Conservation (phyloP, 2,797 vertebrate species). For the Nyctalus aviator region DNA sequence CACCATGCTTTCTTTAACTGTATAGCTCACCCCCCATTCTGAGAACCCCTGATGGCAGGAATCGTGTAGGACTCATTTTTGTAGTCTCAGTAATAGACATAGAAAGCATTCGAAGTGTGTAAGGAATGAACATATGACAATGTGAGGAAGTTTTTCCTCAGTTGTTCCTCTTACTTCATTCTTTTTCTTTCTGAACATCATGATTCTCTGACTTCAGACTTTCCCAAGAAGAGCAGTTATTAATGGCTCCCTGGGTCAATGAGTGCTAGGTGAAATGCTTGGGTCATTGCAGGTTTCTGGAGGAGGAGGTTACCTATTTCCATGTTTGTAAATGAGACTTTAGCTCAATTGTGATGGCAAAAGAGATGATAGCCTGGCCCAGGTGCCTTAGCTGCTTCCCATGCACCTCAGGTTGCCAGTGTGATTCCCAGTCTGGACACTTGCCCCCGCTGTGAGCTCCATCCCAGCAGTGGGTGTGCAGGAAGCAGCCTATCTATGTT, state of each 20-base stretch:
- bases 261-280: background rate
- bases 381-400: background rate
- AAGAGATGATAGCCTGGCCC: background rate
- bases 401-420: background rate
- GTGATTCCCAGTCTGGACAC: background rate
- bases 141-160: background rate
- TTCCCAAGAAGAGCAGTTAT: background rate
- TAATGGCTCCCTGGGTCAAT: background rate
- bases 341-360: background rate
- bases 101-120: background rate
- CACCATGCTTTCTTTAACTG: background rate
- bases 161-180: background rate
- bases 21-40: background rate
- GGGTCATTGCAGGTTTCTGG: background rate
- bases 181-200: background rate
- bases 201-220: background rate
- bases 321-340: background rate
- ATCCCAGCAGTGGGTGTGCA: background rate
- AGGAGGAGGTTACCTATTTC: background rate
- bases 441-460: background rate
- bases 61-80: background rate
- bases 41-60: background rate
- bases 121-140: background rate
- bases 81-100: background rate
- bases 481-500: background rate